Evolutionary conservation across 1,140 invertebrate species (phyloP).

Genomic region (Chrysomallon squamiferum): DNA sequence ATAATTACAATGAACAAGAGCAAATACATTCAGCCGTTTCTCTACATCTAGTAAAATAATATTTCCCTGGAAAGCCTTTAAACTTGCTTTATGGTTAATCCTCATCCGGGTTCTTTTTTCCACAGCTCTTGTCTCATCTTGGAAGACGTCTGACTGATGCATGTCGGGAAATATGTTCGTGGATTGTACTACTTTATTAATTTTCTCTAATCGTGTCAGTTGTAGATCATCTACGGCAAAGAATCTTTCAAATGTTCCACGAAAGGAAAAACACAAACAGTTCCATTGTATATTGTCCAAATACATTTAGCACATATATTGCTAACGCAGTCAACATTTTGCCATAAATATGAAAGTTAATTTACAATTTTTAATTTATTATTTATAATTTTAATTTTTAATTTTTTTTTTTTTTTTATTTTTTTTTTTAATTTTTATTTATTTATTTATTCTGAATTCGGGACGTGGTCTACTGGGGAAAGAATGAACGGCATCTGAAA

Average conservation of each 20-base stretch:
- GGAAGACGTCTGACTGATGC: not conserved
- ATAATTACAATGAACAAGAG: constrained; percentile 5
- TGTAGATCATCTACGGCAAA: not conserved
- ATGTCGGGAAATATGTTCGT: not conserved
- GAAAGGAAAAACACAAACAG: no score
- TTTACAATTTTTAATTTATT: not conserved
- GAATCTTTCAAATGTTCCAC: not conserved
- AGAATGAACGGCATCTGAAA: not conserved
- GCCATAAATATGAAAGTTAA: constrained; percentile 3
- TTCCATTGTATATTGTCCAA: not conserved
- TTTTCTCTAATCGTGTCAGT: not conserved
- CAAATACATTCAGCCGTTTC: constrained; percentile 7
- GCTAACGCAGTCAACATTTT: not conserved
- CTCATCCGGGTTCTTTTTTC: not conserved
- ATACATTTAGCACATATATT: constrained; percentile 1
- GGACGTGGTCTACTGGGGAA: not conserved
- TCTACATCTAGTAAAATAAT: not conserved
- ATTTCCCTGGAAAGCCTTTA: not conserved
- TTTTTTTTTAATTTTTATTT: not conserved
- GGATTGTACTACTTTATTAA: not conserved
- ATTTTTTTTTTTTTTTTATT: not conserved
- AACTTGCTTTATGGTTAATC: not conserved
- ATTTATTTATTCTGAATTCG: not conserved
- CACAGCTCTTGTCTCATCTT: not conserved
- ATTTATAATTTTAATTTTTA: not conserved